Evolutionary conservation across 2,888 invertebrate species (phyloP).

Genomic region (Pristionchus fissidentatus): DNA sequence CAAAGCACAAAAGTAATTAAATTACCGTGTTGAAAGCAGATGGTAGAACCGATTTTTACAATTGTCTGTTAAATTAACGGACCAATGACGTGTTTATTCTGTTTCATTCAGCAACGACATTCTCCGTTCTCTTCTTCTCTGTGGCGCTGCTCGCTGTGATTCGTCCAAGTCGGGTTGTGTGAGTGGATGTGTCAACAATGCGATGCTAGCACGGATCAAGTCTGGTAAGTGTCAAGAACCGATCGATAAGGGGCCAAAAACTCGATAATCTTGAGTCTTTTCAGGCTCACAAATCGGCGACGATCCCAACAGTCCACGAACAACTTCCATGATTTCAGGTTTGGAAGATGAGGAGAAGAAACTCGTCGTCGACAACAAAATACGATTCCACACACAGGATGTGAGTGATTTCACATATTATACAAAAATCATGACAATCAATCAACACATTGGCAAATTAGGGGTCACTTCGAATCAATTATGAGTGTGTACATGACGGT

Average conservation of each 20-base stretch:
- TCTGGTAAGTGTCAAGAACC: neutral
- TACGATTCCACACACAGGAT: conserved; percentile 46
- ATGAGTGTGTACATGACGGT: no score
- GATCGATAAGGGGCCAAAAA: neutral
- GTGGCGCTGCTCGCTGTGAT: conserved; percentile 66
- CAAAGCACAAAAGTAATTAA: neutral
- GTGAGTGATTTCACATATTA: neutral
- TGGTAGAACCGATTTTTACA: no score
- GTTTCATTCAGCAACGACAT: conserved; percentile 44
- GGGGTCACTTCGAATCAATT: no score
- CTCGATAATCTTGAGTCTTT: neutral
- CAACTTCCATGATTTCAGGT: neutral
- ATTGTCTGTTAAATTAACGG: neutral
- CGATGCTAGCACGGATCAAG: conserved; percentile 51
- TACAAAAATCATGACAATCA: no score
- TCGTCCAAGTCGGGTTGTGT: conserved; percentile 66
- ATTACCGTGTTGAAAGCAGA: no score
- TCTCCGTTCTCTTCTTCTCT: conserved; percentile 60
- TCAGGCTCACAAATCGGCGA: conserved; percentile 35
- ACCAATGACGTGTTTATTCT: neutral
- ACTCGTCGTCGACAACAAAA: conserved; percentile 24
- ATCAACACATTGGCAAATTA: no score
- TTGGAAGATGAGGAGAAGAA: conserved; percentile 40
- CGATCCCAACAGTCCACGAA: conserved; percentile 22
- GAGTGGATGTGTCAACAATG: conserved; percentile 64